Evolutionary conservation across 2,888 invertebrate species (phyloP).

Genomic region (Lasioglossum oenotherae): DNA sequence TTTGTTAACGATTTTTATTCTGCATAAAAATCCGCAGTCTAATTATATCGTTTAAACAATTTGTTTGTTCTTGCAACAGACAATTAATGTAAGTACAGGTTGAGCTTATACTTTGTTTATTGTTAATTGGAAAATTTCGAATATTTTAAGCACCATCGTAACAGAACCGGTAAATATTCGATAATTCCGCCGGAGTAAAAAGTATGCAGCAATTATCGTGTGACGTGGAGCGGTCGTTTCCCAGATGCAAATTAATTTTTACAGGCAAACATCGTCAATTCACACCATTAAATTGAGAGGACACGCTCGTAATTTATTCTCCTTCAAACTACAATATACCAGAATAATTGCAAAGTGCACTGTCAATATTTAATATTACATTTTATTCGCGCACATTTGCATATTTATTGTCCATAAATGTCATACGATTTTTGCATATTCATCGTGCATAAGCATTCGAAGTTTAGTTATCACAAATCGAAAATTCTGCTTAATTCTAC

Average conservation of each 20-base stretch:
- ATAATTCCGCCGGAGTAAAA: neutral
- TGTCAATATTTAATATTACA: neutral
- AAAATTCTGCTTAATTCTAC: neutral
- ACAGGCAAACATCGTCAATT: neutral
- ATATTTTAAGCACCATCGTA: too few relatives aligned
- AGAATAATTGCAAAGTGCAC: neutral
- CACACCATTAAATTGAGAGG: neutral
- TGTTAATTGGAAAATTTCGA: too few relatives aligned
- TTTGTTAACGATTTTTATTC: too few relatives aligned
- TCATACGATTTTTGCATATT: neutral
- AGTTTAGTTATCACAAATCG: neutral
- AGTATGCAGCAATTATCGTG: neutral
- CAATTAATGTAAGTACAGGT: too few relatives aligned
- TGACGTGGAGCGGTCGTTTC: neutral
- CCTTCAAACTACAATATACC: neutral
- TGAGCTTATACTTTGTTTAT: too few relatives aligned
- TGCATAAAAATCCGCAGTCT: too few relatives aligned
- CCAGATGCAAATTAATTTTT: neutral
- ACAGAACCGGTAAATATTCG: neutral
- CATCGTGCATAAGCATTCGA: neutral
- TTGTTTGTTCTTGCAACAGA: too few relatives aligned
- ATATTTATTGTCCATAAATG: neutral
- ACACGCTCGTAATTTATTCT: neutral
- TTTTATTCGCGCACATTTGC: neutral
- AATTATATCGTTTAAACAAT: too few relatives aligned